Percentiles rank a stretch among this genome's conserved stretches.
Conservation (phyloP, 2,797 vertebrate genomes). For the Okamejei kenojei region DNA sequence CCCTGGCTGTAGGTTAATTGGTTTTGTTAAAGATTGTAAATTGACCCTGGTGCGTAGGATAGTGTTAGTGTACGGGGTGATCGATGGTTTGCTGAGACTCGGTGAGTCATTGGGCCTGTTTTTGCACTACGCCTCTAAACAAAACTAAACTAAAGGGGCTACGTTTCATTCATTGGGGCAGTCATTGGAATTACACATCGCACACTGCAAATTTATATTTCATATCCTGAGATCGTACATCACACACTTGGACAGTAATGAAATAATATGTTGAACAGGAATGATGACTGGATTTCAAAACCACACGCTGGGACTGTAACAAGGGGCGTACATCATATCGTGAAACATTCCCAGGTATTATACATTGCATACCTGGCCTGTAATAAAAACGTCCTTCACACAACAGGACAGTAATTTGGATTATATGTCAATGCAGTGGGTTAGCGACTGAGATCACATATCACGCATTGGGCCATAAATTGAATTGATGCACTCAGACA, state of each 20-base stretch:
- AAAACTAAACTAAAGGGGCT: no score
- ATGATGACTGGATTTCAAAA: not conserved
- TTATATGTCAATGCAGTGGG: not conserved
- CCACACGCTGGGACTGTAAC: not conserved
- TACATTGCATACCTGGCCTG: not conserved
- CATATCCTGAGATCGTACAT: not conserved
- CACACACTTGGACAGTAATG: not conserved
- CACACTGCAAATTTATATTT: not conserved
- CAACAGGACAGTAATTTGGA: not conserved
- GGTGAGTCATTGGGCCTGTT: no score
- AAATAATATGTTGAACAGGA: not conserved
- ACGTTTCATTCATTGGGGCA: no score
- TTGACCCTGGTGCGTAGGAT: no score
- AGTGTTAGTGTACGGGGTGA: no score
- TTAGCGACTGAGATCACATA: not conserved
- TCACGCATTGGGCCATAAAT: not conserved
- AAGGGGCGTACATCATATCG: not conserved
- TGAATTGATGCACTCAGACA: not conserved
- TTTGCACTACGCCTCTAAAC: no score
- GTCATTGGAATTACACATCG: not conserved
- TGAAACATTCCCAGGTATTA: not conserved
- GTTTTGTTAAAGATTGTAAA: no score
- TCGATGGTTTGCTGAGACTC: no score
- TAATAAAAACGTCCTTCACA: not conserved
- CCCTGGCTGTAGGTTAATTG: no score